Base-by-base conservation (phyloP, 2,797 vertebrate species). In the Zalophus californianus region DNA sequence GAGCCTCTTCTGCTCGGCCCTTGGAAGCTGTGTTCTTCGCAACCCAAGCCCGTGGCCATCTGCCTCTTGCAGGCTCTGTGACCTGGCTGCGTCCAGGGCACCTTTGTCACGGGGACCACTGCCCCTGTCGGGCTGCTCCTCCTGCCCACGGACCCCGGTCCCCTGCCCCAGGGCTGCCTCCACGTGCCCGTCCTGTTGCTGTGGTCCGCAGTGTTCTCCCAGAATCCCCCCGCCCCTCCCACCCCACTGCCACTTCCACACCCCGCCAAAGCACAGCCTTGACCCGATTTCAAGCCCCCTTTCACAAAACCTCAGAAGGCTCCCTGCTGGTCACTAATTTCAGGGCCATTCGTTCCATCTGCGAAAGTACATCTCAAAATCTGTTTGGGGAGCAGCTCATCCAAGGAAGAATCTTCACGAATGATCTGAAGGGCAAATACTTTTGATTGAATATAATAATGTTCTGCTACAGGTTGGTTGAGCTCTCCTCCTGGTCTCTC, bases 191-290 rank as follows among this genome's bases (percentile, higher is more conserved):
- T 44, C 83, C 64, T 5, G 7, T 27, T 6, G 13, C 35, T 4
- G 38, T 4, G 7, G 23, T 75, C 38, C 6, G 4, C 11, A 13
- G 44, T 12, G 15, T 32, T 25, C 50, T 29, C 9, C 23, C 38
- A 62, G 4, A n/a, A 4, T 7, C 2, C 50, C 10, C 38, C 44
- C n/a, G 3, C 75, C 9, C 9, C 20, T 29, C 29, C n/a, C 9
- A 11, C 4, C 0, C 48, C 1, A 5, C 29, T 0, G 8, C 66
- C 12, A 5, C 14, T 16, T 48, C 15, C 23, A 68, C 23, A 27
- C 27, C n/a, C 66, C 18, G 3, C 38, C 60, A 27, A 54, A 54
- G 79, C 44, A 60, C 41, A 25, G 52, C 70, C 52, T 21, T 6
- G 18, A 83, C 52, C 25, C 1, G 18, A 58, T 20, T 35, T 92